Percentiles rank a stretch among this genome's conserved stretches.
These are phyloP conservation scores for Syngnathus acus DNA, from an alignment of 2,797 vertebrate species.

Conservation along the genomic window DNA sequence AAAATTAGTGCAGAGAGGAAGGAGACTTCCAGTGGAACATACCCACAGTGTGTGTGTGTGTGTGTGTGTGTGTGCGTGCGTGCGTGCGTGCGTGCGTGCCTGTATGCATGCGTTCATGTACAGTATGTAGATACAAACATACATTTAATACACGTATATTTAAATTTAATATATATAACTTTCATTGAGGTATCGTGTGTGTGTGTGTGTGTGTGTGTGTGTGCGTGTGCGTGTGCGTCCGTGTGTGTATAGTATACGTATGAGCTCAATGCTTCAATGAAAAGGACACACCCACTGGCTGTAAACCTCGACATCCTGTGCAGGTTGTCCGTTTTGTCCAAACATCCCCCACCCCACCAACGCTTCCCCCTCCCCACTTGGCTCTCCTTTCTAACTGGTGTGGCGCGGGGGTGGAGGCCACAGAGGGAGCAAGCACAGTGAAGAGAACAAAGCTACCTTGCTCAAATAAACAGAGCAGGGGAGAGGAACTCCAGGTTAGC, in stretches of 20 bases:
- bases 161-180: background rate
- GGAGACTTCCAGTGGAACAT: conserved; percentile 71
- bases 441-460: conserved; percentile 65
- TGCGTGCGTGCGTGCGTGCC: conserved; percentile 24
- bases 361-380: conserved; percentile 16
- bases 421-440: conserved; percentile 49
- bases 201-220: conserved; percentile 30
- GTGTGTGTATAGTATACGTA: conserved; percentile 10
- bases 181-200: conserved; percentile 3
- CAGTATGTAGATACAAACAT: background rate
- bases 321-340: conserved; percentile 69
- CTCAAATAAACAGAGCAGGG: conserved; percentile 57
- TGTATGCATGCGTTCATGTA: conserved; percentile 12
- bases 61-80: conserved; percentile 11
- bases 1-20: conserved; percentile 44
- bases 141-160: background rate
- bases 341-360: conserved; percentile 41
- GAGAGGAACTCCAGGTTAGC: conserved; percentile 48
- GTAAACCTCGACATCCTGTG: conserved; percentile 75
- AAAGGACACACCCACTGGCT: conserved; percentile 72
- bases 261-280: conserved; percentile 50
- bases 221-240: conserved; percentile 23
- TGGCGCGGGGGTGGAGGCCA: conserved; percentile 46
- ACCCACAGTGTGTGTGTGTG: conserved; percentile 55
- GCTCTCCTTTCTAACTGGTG: conserved; percentile 54